Evolutionary conservation across 2,113 vertebrate species (phyloP).

Genomic region (Beaufortia kweichowensis): DNA sequence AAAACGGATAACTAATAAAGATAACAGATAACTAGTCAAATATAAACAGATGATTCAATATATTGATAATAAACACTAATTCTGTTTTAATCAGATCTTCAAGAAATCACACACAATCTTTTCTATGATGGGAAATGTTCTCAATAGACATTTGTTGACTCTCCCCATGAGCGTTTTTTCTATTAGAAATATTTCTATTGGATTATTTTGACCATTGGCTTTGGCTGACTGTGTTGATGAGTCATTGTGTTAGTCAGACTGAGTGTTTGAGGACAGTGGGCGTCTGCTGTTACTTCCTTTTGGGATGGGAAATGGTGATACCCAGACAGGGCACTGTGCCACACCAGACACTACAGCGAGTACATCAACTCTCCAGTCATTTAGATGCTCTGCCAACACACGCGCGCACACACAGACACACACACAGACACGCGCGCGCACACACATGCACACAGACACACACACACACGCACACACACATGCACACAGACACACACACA

Average conservation of each 20-base stretch:
- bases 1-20: no score
- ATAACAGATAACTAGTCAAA: no score
- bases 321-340: slow-evolving; percentile 20
- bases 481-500: no score
- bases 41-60: no score
- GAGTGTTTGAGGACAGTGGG: slow-evolving; percentile 4
- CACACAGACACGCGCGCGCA: slow-evolving; percentile 13
- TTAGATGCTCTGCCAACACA: slow-evolving; percentile 3
- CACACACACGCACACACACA: no score
- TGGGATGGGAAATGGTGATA: slow-evolving; percentile 8
- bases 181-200: neutral
- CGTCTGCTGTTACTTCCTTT: slow-evolving; percentile 27
- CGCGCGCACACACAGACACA: slow-evolving; percentile 39
- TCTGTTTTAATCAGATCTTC: no score
- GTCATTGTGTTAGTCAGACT: slow-evolving; percentile 24
- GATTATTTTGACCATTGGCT: slow-evolving; percentile 4
- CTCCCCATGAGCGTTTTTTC: no score
- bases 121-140: no score
- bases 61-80: no score
- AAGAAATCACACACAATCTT: no score
- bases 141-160: no score
- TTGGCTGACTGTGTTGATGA: slow-evolving; percentile 6
- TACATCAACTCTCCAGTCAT: slow-evolving; percentile 16
- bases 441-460: slow-evolving; percentile 30
- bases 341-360: slow-evolving; percentile 18